Conservation (phyloP, 2,113 vertebrate species). For the Gobiocypris rarus region DNA sequence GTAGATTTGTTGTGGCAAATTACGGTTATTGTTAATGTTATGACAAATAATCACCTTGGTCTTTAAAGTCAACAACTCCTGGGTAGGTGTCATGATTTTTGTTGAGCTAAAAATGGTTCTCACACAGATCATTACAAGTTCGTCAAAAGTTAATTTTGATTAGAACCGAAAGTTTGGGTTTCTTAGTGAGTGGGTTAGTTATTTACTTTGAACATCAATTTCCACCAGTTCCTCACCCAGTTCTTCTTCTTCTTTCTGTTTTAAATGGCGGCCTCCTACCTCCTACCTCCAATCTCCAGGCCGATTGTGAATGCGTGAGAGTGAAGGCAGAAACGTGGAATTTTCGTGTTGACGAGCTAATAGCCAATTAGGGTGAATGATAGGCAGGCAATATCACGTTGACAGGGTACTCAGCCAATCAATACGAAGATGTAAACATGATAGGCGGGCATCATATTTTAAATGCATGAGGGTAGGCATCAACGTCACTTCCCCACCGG, state of each 20-base stretch:
- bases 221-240: not conserved
- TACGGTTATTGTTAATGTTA: not conserved
- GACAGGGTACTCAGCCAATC: not conserved
- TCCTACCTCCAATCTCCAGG: too few species aligned
- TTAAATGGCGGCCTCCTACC: too few species aligned
- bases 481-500: too few species aligned
- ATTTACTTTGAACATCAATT: not conserved
- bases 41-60: not conserved
- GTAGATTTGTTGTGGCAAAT: not conserved
- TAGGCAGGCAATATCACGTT: not conserved
- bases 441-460: not conserved
- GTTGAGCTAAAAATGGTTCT: too few species aligned
- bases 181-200: too few species aligned
- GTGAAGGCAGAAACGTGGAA: too few species aligned
- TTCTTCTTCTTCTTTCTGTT: too few species aligned
- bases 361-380: not conserved
- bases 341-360: not conserved
- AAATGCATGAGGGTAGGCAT: not conserved
- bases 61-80: not conserved
- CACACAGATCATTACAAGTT: too few species aligned
- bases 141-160: too few species aligned
- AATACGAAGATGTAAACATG: not conserved
- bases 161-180: too few species aligned
- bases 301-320: too few species aligned
- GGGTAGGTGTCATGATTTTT: not conserved